A percentile compares a stretch with the other conserved stretches of the same genome.
Conservation (phyloP, 2,888 invertebrate genomes). For the Cephus sareptanus region DNA sequence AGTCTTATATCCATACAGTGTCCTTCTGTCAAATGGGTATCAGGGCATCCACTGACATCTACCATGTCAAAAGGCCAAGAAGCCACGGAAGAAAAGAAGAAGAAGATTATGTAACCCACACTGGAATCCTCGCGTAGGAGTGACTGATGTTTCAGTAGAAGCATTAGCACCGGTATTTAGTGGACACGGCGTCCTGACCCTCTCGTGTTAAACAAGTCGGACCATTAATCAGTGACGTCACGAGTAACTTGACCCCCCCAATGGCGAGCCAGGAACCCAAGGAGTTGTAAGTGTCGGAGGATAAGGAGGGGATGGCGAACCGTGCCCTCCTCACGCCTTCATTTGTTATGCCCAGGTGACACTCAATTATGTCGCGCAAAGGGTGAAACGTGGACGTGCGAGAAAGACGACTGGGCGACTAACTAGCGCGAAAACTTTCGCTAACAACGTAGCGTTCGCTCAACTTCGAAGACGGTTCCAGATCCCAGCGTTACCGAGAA, state of each 20-base stretch:
- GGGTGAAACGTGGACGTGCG: slow-evolving; percentile 34
- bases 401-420: slow-evolving; percentile 39
- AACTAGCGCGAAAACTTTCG: slow-evolving; percentile 49
- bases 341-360: slow-evolving; percentile 63
- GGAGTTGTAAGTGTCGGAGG: slow-evolving; percentile 11
- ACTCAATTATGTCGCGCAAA: slow-evolving; percentile 61
- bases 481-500: neutral
- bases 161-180: slow-evolving; percentile 56
- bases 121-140: slow-evolving; percentile 8
- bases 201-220: slow-evolving; percentile 56
- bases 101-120: neutral
- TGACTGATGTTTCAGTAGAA: slow-evolving; percentile 43
- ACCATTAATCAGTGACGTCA: slow-evolving; percentile 59
- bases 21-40: neutral
- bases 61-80: neutral
- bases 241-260: slow-evolving; percentile 49
- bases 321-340: slow-evolving; percentile 42
- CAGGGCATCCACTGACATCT: neutral
- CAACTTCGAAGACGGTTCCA: slow-evolving; percentile 12
- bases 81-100: neutral
- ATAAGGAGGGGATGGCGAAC: slow-evolving; percentile 18
- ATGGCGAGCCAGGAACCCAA: neutral
- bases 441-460: slow-evolving; percentile 40
- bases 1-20: too few relatives aligned
- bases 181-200: slow-evolving; percentile 51